Conservation (phyloP, 2,797 vertebrate species). For the Siniperca obscura region DNA sequence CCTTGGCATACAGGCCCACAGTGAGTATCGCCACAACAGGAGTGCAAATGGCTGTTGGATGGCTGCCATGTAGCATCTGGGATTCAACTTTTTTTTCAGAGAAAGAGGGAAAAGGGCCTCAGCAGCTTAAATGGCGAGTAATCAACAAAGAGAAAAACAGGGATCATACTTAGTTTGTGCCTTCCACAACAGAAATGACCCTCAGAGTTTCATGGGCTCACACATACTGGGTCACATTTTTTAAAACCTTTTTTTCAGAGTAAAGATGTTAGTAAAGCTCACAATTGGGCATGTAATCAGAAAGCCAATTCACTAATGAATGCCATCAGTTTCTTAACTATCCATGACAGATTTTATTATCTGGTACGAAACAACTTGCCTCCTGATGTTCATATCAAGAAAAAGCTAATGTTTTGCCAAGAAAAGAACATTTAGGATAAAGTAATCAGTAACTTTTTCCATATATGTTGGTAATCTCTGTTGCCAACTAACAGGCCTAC, state of each 20-base stretch:
- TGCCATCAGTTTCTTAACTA: slow-evolving; percentile 24
- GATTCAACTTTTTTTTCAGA: slow-evolving; percentile 33
- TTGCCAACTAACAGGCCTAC: background rate
- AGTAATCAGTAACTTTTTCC: background rate
- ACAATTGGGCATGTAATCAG: slow-evolving; percentile 39
- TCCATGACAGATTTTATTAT: slow-evolving; percentile 22
- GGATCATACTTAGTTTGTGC: background rate
- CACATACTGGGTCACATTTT: background rate
- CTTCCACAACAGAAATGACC: slow-evolving; percentile 13
- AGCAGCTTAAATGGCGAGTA: slow-evolving; percentile 29
- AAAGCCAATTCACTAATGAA: slow-evolving; percentile 27
- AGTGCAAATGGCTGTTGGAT: slow-evolving; percentile 62
- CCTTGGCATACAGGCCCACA: slow-evolving; percentile 20
- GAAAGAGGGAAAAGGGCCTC: slow-evolving; percentile 17
- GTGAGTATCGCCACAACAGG: slow-evolving; percentile 48
- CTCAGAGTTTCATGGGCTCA: background rate
- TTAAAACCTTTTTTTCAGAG: background rate
- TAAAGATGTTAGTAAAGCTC: slow-evolving; percentile 38
- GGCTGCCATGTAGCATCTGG: slow-evolving; percentile 62
- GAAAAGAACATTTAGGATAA: background rate
- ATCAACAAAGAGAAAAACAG: slow-evolving; percentile 32
- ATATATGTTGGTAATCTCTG: background rate
- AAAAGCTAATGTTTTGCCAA: background rate
- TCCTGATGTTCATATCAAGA: background rate
- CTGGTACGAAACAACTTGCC: background rate